These are phyloP conservation scores for Lepidotrigona ventralis DNA, from an alignment of 1,140 invertebrate genomes.

Conservation along the genomic window DNA sequence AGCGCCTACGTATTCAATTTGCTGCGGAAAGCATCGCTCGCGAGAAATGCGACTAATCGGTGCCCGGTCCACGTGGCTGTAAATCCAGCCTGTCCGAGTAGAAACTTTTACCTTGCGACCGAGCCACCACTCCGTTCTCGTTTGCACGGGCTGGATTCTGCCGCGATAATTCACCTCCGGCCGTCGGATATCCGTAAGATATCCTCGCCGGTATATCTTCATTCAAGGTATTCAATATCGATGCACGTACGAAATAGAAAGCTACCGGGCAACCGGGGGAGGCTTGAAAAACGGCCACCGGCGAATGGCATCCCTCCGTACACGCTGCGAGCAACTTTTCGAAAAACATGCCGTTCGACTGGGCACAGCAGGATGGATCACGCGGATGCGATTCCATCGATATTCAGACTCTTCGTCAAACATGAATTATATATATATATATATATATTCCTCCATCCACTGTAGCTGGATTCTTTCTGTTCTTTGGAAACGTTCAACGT, in stretches of 20 bases:
- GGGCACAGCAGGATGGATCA: not conserved
- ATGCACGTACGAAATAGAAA: not conserved
- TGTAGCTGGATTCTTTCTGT: not conserved
- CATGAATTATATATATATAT: not conserved
- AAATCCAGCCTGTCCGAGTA: not conserved
- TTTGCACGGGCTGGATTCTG: not conserved
- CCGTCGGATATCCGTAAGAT: not conserved
- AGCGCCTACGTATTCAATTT: constrained; percentile 2
- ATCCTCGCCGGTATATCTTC: not conserved
- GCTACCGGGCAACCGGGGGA: too few relatives aligned
- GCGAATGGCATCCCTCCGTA: not conserved
- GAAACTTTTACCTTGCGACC: constrained; percentile 1
- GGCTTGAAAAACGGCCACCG: not conserved
- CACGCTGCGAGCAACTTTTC: not conserved
- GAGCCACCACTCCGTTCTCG: not conserved
- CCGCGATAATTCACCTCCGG: constrained; percentile 4
- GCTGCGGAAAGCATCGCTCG: not conserved
- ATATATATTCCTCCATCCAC: too few relatives aligned
- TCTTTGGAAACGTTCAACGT: not conserved
- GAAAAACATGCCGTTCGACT: not conserved
- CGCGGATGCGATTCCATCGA: not conserved
- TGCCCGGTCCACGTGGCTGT: not conserved
- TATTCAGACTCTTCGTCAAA: not conserved
- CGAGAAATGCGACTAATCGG: constrained; percentile 19
- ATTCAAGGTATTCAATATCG: constrained; percentile 17